Evolutionary conservation across 2,888 invertebrate genomes (phyloP), one percentile per base, ranked within the genome.

Genomic region (Diarsia mendica): DNA sequence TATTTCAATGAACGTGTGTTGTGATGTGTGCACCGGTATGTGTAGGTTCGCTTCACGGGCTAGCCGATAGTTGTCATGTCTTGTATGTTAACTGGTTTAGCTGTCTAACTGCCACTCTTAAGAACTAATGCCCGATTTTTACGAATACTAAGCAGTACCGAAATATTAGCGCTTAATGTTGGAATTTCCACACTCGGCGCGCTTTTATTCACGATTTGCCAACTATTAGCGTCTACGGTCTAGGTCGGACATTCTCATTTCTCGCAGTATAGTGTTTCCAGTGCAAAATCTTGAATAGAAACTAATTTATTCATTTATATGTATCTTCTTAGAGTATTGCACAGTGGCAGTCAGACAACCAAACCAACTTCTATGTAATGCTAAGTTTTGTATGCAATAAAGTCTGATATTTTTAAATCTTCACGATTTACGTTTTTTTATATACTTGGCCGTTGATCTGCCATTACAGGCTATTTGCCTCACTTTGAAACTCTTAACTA

Each of bases 371-470:
- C 33, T 70, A 67, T 72, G 74, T 87, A 80, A 85, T 83, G 77
- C 82, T 87, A 86, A 88, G 85, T 87, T 88, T 88, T 88, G 83
- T 88, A 87, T 81, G 87, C 85, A 87, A 86, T 86, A 87, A 86
- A 86, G 86, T 86, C 86, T 86, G 86, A 86, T 86, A 86, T 86
- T 86, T 77, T 86, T 87, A 84, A 87, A 86, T 86, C 72, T 83
- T 80, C 77, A 78, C 64, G 76, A 79, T 86, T 86, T 75, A 87
- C 64, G 39, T 83, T 84, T 81, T 28, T 84, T 81, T 63, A 44
- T 44, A 72, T 86, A 84, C 75, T 77, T 67, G 82, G 73, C 76
- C 60, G 76, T 73, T 73, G 58, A 80, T 75, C 77, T 48, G 79
- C 75, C 84, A 75, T 58, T 65, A 67, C 51, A 63, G 83, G 72